These are phyloP conservation scores for Epirrhoe alternata DNA, from an alignment of 2,888 invertebrate species.

Conservation along the genomic window DNA sequence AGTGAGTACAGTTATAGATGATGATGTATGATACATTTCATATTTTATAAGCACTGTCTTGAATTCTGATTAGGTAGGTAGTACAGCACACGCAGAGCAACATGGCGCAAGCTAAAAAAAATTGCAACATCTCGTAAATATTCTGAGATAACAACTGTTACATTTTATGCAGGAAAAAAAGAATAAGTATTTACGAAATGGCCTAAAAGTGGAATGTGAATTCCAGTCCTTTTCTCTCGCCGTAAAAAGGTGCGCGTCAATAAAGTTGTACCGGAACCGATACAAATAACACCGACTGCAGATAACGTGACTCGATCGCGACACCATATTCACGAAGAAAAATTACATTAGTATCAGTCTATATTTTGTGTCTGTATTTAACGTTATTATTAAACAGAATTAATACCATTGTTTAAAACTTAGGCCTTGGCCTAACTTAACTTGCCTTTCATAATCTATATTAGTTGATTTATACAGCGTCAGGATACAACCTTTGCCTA, in stretches of 20 bases:
- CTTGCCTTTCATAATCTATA: too few relatives aligned
- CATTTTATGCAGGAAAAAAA: neutral
- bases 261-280: constrained; percentile 59
- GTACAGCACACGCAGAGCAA: neutral
- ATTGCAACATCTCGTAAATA: neutral
- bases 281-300: constrained; percentile 42
- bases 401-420: too few relatives aligned
- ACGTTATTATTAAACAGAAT: too few relatives aligned
- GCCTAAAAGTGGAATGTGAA: neutral
- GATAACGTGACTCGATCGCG: constrained; percentile 18
- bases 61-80: constrained; percentile 21
- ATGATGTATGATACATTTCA: constrained; percentile 29
- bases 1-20: constrained; percentile 24
- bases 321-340: neutral
- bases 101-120: neutral
- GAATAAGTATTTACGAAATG: neutral
- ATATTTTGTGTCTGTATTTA: too few relatives aligned
- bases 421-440: too few relatives aligned
- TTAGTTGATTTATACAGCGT: too few relatives aligned
- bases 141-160: neutral
- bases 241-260: constrained; percentile 49
- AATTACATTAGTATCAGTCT: too few relatives aligned
- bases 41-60: constrained; percentile 25
- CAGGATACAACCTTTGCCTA: too few relatives aligned
- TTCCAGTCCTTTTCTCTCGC: neutral